phyloP scores from a whole-genome alignment of 2,113 vertebrate genomes.

The Neodontobutis hainanensis region DNA sequence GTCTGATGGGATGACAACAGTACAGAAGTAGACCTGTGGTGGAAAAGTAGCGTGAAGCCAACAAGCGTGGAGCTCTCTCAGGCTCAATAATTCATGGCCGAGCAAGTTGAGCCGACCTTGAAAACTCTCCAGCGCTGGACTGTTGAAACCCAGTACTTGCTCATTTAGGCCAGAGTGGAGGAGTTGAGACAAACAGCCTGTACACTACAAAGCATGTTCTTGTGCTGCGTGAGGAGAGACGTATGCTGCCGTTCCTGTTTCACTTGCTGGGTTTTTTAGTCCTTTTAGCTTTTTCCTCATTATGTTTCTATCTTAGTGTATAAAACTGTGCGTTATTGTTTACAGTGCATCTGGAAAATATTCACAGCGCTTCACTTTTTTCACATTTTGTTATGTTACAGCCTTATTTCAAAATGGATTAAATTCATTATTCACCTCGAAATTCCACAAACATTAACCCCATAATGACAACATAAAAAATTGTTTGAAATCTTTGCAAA shows the following conservation, averaged over 20 bases:
- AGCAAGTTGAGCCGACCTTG: slow-evolving; percentile 73
- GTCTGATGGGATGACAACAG: neutral
- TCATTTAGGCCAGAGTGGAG: slow-evolving; percentile 53
- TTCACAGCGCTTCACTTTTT: no score
- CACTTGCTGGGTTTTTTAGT: neutral
- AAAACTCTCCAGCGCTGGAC: slow-evolving; percentile 52
- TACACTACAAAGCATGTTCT: neutral
- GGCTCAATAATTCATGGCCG: slow-evolving; percentile 78
- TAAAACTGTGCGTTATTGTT: no score
- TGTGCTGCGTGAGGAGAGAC: neutral
- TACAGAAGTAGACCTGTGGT: neutral
- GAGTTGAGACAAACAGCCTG: slow-evolving; percentile 33
- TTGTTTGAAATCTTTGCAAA: no score
- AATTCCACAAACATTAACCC: no score
- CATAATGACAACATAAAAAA: no score
- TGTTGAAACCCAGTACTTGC: slow-evolving; percentile 57
- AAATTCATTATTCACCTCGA: no score
- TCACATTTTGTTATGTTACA: no score
- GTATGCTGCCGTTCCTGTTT: neutral
- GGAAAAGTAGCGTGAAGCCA: slow-evolving; percentile 23
- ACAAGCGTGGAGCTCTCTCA: slow-evolving; percentile 43
- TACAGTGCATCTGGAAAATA: no score
- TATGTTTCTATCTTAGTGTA: no score
- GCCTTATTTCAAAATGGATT: no score
- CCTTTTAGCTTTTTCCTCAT: no score